These are phyloP conservation scores for Atractosteus spatula DNA, from an alignment of 2,113 vertebrate species.

Conservation along the genomic window DNA sequence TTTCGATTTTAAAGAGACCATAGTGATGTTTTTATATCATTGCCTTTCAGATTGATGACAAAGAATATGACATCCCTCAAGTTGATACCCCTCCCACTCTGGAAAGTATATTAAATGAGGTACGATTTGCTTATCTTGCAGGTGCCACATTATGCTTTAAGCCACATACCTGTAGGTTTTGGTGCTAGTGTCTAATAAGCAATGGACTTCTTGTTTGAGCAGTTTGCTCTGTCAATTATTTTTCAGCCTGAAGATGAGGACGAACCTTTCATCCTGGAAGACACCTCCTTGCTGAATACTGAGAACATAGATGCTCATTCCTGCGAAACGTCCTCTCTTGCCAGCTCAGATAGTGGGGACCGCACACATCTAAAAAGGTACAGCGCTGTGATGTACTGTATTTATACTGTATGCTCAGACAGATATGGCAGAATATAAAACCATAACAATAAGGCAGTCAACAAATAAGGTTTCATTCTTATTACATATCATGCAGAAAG, in stretches of 20 bases:
- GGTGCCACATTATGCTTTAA: neutral
- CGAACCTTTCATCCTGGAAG: conserved; percentile 87
- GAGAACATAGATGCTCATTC: conserved; percentile 89
- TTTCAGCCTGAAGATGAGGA: conserved; percentile 92
- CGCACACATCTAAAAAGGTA: conserved; percentile 84
- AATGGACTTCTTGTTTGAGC: no score
- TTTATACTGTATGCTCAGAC: no score
- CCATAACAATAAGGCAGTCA: no score
- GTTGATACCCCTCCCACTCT: conserved; percentile 95
- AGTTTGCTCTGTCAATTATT: neutral
- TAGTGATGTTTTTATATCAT: conserved; percentile 12
- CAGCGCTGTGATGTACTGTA: neutral
- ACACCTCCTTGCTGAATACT: conserved; percentile 83
- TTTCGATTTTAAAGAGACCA: no score
- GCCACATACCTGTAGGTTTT: neutral
- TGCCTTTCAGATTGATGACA: conserved; percentile 87
- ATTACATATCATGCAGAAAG: no score
- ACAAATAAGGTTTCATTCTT: no score
- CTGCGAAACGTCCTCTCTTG: conserved; percentile 92
- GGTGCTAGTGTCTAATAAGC: no score
- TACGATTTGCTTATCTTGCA: conserved; percentile 41
- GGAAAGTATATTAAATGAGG: conserved; percentile 97
- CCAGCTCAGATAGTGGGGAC: conserved; percentile 96
- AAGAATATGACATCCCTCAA: conserved; percentile 97
- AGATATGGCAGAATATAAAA: no score